Base-by-base conservation (phyloP, 2,888 invertebrate genomes). In the Dasypolia templi region DNA sequence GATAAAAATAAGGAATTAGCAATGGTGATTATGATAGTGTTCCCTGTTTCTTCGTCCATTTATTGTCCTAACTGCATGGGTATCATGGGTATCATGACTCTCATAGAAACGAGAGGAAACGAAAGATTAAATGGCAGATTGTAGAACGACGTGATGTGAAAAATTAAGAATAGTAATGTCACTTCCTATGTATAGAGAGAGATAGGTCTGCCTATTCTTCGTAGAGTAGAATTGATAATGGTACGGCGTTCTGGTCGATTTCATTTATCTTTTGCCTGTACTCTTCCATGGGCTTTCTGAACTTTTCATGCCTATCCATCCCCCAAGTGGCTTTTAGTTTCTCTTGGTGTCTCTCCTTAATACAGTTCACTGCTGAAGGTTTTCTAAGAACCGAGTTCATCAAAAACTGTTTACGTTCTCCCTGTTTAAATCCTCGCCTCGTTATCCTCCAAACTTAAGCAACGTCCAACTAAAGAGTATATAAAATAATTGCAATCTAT, bases 401-500 rank as follows among this genome's bases (percentile, higher is more conserved):
- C 69, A n/a, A 5, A 42, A 11, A 44, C 19, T 46, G 12, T 29
- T 49, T 26, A 58, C 4, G 7, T 12, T 22, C 14, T 22, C 14
- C 29, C 29, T 39, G 46, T 59, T 44, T 51, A 6, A 66, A 32
- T 6, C 22, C 46, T 55, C 62, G 64, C 64, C 26, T 49, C 61
- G 72, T 64, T 70, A 63, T 46, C 19, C 42, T 35, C 32, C 3
- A 32, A 76, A 77, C 39, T 77, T 62, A 53, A 65, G 81, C 66
- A 67, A 81, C 46, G 1, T 3, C 35, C 32, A 58, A 53, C n/a
- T 72, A 62, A 83, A 83, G 68, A 66, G 44, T 69, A 70, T 51
- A 68, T 61, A 58, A 59, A 74, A 63, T 65, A 59, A 58, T 59
- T 55, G 75, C 84, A 83, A 81, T 81, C 80, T 75, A 83, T 84